Percentiles rank a stretch among this genome's conserved stretches.
These are phyloP conservation scores for Morpho deidamia DNA, from an alignment of 2,888 invertebrate genomes.

Conservation along the genomic window DNA sequence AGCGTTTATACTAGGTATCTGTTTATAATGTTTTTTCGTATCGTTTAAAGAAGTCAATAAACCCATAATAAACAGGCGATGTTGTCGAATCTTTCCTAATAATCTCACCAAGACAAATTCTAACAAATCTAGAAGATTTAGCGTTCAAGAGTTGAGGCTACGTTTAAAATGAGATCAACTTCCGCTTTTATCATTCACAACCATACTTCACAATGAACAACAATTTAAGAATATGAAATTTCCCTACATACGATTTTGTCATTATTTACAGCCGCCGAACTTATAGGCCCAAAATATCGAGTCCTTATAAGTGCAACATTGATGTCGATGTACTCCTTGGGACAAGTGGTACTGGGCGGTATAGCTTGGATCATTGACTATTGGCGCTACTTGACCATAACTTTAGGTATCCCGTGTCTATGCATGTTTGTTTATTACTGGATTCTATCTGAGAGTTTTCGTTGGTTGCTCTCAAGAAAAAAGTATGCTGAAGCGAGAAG, in stretches of 20 bases:
- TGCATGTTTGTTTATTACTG: constrained; percentile 82
- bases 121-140: too few relatives aligned
- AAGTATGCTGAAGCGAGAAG: constrained; percentile 78
- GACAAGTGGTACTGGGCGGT: constrained; percentile 82
- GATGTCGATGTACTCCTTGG: constrained; percentile 83
- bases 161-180: too few relatives aligned
- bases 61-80: too few relatives aligned
- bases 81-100: too few relatives aligned
- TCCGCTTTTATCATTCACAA: too few relatives aligned
- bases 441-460: constrained; percentile 80
- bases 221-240: too few relatives aligned
- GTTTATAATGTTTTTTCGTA: too few relatives aligned
- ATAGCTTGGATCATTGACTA: constrained; percentile 81
- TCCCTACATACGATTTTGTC: neutral
- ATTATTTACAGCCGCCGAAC: constrained; percentile 70
- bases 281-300: constrained; percentile 84
- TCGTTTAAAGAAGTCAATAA: neutral
- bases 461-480: constrained; percentile 85
- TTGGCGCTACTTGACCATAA: constrained; percentile 80
- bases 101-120: too few relatives aligned
- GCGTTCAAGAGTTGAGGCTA: too few relatives aligned
- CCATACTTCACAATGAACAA: too few relatives aligned
- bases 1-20: constrained; percentile 4
- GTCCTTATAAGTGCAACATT: constrained; percentile 83
- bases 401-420: constrained; percentile 82